Percentiles rank a stretch among this genome's conserved stretches.
Conservation (phyloP, 2,888 invertebrate species). For the Harmothoe impar region DNA sequence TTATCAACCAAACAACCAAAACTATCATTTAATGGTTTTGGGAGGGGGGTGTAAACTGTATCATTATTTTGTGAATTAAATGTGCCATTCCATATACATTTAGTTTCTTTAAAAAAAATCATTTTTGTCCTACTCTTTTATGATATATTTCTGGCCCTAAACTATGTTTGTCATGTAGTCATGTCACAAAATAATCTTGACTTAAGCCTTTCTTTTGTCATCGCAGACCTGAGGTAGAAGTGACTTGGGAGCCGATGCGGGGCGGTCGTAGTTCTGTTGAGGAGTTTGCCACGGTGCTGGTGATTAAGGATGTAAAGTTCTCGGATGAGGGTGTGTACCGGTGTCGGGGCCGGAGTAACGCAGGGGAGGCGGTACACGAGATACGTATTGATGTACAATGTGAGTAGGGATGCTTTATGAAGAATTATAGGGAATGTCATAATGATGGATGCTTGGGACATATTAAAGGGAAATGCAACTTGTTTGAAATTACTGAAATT, state of each 20-base stretch:
- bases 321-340: slow-evolving; percentile 64
- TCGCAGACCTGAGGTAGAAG: slow-evolving; percentile 20
- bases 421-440: too few species aligned
- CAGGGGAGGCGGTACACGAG: not conserved
- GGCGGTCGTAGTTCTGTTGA: slow-evolving; percentile 11
- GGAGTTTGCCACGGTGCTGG: slow-evolving; percentile 47
- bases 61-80: too few species aligned
- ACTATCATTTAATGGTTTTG: too few species aligned
- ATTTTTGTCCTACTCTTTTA: not conserved
- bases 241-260: slow-evolving; percentile 46
- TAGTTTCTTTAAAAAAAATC: not conserved
- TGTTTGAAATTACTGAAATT: too few species aligned
- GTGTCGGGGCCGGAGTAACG: slow-evolving; percentile 62
- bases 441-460: too few species aligned
- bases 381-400: slow-evolving; percentile 63
- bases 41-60: too few species aligned
- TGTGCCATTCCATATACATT: not conserved
- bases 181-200: too few species aligned
- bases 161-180: too few species aligned
- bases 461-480: too few species aligned
- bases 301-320: slow-evolving; percentile 54
- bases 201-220: too few species aligned
- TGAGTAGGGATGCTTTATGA: not conserved
- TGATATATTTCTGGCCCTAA: too few species aligned
- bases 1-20: too few species aligned